These are phyloP conservation scores for Drosophila sechellia DNA, from an alignment of 1,140 invertebrate genomes.

Conservation along the genomic window DNA sequence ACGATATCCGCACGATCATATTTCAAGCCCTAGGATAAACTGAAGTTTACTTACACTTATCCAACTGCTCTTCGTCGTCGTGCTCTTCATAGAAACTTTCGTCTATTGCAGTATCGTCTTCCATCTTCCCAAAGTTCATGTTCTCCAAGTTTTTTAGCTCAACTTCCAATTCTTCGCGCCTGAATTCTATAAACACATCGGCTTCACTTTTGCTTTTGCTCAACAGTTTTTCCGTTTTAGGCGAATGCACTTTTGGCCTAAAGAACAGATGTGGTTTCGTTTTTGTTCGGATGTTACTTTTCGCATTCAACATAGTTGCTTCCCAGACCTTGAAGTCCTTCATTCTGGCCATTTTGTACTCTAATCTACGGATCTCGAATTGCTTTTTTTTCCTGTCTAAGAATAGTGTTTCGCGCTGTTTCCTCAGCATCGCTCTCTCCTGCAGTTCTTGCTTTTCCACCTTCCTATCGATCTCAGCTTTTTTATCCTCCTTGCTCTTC, in stretches of 20 bases:
- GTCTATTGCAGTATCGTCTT: slow-evolving; percentile 52
- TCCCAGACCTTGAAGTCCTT: slow-evolving; percentile 96
- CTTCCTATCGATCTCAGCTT: slow-evolving; percentile 95
- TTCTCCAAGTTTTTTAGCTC: slow-evolving; percentile 60
- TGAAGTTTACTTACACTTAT: slow-evolving; percentile 38
- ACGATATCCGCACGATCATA: neutral
- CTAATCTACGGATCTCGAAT: slow-evolving; percentile 94
- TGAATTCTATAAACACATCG: slow-evolving; percentile 43
- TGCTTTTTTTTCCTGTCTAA: slow-evolving; percentile 93
- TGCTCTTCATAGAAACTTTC: slow-evolving; percentile 36
- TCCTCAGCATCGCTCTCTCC: slow-evolving; percentile 94
- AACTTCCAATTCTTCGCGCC: slow-evolving; percentile 53
- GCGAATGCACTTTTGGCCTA: slow-evolving; percentile 87
- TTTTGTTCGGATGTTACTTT: slow-evolving; percentile 95
- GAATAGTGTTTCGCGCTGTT: slow-evolving; percentile 94
- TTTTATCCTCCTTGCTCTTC: slow-evolving; percentile 89
- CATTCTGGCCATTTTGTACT: slow-evolving; percentile 94
- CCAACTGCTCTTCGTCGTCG: slow-evolving; percentile 30
- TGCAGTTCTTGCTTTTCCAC: slow-evolving; percentile 95
- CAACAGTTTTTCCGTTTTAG: slow-evolving; percentile 51
- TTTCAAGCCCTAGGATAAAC: neutral
- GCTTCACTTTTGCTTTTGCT: slow-evolving; percentile 56
- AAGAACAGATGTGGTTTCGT: slow-evolving; percentile 95
- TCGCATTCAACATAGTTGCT: slow-evolving; percentile 89
- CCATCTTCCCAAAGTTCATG: slow-evolving; percentile 45